phyloP scores from a whole-genome alignment of 2,113 vertebrate genomes.

The Gadus chalcogrammus region DNA sequence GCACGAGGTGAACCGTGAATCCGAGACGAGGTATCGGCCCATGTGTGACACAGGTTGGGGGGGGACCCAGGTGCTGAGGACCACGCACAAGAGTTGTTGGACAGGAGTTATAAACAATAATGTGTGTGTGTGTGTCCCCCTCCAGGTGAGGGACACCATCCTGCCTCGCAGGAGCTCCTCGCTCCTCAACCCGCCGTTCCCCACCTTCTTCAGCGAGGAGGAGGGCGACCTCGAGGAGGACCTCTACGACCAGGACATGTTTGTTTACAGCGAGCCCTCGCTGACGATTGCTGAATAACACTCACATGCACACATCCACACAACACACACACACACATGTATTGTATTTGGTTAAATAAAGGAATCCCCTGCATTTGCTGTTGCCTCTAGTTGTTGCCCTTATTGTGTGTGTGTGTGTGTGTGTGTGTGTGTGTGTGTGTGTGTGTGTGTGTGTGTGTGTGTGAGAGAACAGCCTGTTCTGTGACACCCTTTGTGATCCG shows the following conservation, averaged over 20 bases:
- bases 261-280: conserved; percentile 79
- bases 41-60: too few species aligned
- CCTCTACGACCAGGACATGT: conserved; percentile 82
- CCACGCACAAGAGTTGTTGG: too few species aligned
- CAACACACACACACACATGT: conserved; percentile 8
- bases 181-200: conserved; percentile 81
- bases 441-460: too few species aligned
- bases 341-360: conserved; percentile 53
- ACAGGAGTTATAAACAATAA: too few species aligned
- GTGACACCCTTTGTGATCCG: background rate
- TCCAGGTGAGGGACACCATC: conserved; percentile 80
- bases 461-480: conserved; percentile 24
- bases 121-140: background rate
- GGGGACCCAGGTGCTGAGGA: too few species aligned
- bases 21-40: too few species aligned
- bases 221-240: conserved; percentile 86
- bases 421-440: conserved; percentile 11
- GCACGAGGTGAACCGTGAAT: too few species aligned
- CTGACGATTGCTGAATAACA: conserved; percentile 59
- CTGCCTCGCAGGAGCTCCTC: conserved; percentile 68
- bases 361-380: conserved; percentile 24
- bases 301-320: conserved; percentile 21
- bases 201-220: conserved; percentile 88
- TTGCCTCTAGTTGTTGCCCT: background rate
- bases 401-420: conserved; percentile 8